These are phyloP conservation scores for Corythornis vintsioides DNA, from an alignment of 2,113 vertebrate genomes.

Conservation along the genomic window DNA sequence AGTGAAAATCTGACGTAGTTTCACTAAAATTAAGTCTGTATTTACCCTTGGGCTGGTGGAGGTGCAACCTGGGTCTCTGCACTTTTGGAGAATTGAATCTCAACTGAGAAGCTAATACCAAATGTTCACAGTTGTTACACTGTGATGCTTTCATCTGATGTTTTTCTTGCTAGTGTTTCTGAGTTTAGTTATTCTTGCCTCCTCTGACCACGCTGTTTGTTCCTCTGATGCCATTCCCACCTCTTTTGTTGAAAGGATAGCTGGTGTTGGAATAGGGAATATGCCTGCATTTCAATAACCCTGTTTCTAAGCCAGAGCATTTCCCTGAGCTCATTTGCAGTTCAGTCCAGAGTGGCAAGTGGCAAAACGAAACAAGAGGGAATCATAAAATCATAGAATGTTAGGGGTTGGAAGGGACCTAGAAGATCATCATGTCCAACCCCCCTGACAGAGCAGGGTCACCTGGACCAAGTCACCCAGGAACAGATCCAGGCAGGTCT, in stretches of 20 bases:
- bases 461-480: no score
- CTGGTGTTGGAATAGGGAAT: neutral
- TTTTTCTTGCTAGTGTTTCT: neutral
- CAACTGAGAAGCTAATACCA: neutral
- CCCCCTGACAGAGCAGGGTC: no score
- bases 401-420: no score
- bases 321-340: neutral
- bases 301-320: neutral
- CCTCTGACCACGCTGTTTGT: neutral
- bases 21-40: neutral
- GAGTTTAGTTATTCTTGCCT: neutral
- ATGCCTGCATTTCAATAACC: neutral
- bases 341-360: neutral
- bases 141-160: neutral
- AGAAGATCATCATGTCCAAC: no score
- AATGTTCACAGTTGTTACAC: neutral
- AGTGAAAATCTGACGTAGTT: conserved; percentile 1
- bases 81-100: neutral
- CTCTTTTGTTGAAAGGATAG: neutral
- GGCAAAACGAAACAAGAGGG: neutral
- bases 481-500: no score
- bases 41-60: neutral
- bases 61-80: neutral
- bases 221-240: neutral
- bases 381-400: neutral